Base-by-base conservation (phyloP, 2,888 invertebrate species). In the Antheraea yamamai region DNA sequence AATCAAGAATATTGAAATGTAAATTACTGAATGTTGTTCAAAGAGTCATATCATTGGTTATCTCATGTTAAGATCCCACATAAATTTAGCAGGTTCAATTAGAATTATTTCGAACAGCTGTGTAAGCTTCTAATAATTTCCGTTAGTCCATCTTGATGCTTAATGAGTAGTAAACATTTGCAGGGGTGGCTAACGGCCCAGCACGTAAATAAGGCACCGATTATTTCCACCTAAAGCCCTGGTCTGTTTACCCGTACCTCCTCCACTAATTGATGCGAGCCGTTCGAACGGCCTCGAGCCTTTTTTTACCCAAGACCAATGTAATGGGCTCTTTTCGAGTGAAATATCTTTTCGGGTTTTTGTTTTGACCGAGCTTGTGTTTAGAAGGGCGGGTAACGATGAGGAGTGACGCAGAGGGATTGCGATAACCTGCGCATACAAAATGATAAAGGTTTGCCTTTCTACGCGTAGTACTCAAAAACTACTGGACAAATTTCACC, bases 141-240 rank as follows among this genome's bases (percentile, higher is more conserved):
- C 74, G 76, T 72, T 72, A 61, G 79, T 78, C 83, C 80, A 87
- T 91, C 91, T 90, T 89, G 78, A 78, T 83, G 89, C 85, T 83
- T 91, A 92, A 92, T 92, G 91, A 92, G 87, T 90, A 91, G 92
- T 91, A 91, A 92, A 92, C 91, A 92, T 26, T 14, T 78, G 74
- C 83, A 84, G 83, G 78, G 82, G 83, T 82, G 84, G 82, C 78
- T 79, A 81, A 81, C 81, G 80, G 86, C 85, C 81, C 78, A 80
- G 81, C 76, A 80, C 78, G 87, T 85, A 90, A 91, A 91, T 91
- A 91, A 90, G 89, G 85, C 88, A 79, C 83, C 91, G 90, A 91
- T 92, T 91, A 91, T 92, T 91, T 91, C 88, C 35, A 72, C 74
- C 75, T 75, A 75, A 76, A 74, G 70, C 77, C 47, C 77, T 88